These are phyloP conservation scores for Lampris megalopsis DNA, from an alignment of 2,113 vertebrate species.

Conservation along the genomic window DNA sequence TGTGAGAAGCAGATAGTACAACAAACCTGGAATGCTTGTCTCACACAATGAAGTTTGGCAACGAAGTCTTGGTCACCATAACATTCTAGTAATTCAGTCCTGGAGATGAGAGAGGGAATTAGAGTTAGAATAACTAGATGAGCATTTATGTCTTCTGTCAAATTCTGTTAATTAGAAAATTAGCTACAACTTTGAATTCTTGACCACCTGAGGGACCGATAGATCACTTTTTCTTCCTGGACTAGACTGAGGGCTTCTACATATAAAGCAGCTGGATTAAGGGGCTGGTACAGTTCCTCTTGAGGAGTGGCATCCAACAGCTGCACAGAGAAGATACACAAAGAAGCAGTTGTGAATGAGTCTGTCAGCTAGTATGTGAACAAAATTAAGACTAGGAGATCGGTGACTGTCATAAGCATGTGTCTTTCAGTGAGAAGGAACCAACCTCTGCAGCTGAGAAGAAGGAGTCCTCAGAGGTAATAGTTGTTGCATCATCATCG, in stretches of 20 bases:
- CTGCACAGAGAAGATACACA: slow-evolving; percentile 71
- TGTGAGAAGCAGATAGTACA: background rate
- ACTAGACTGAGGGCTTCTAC: slow-evolving; percentile 91
- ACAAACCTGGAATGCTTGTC: slow-evolving; percentile 94
- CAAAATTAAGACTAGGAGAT: background rate
- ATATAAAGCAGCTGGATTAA: slow-evolving; percentile 89
- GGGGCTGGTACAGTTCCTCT: slow-evolving; percentile 82
- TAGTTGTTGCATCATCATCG: slow-evolving; percentile 86
- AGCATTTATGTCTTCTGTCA: background rate
- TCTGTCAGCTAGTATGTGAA: background rate
- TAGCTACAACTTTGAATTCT: background rate
- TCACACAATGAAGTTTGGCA: slow-evolving; percentile 94
- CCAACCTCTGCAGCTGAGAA: slow-evolving; percentile 96
- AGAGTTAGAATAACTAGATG: background rate
- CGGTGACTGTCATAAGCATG: background rate
- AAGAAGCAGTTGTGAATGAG: background rate
- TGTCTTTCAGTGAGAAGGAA: background rate
- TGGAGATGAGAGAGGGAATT: slow-evolving; percentile 41
- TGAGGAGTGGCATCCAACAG: slow-evolving; percentile 88
- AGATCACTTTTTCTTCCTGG: slow-evolving; percentile 85
- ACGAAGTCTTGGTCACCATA: slow-evolving; percentile 96
- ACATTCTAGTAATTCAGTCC: slow-evolving; percentile 92
- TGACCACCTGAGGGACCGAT: slow-evolving; percentile 88
- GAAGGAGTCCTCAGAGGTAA: slow-evolving; percentile 93
- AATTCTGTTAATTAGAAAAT: background rate